Conservation (phyloP, 2,797 vertebrate species). For the Sebastes jordani region DNA sequence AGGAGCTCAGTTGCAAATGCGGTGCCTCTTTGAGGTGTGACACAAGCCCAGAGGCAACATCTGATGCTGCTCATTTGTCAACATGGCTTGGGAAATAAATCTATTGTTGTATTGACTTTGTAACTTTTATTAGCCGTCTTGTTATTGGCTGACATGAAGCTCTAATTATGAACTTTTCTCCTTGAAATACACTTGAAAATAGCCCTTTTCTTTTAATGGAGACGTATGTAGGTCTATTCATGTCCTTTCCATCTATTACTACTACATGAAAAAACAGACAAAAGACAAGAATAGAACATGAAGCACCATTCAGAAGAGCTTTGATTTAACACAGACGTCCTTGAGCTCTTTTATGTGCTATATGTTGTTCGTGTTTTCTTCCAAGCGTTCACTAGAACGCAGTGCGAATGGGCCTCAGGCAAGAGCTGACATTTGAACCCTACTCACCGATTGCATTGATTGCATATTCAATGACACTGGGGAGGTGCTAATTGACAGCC, state of each 20-base stretch:
- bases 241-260: background rate
- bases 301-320: background rate
- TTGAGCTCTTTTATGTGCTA: background rate
- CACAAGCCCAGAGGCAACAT: conserved; percentile 25
- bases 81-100: background rate
- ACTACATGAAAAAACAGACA: background rate
- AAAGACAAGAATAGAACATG: background rate
- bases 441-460: conserved; percentile 52
- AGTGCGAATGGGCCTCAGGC: conserved; percentile 42
- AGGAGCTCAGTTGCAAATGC: conserved; percentile 13
- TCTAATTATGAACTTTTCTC: background rate
- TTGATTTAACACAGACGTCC: conserved; percentile 5
- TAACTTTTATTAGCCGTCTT: background rate
- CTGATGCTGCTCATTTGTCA: conserved; percentile 22
- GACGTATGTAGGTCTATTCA: background rate
- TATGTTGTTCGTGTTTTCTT: conserved; percentile 4
- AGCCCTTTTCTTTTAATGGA: background rate
- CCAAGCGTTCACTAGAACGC: background rate
- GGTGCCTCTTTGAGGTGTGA: conserved; percentile 15
- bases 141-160: background rate
- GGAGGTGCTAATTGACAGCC: conserved; percentile 62
- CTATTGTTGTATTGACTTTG: background rate
- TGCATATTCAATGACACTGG: conserved; percentile 52
- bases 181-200: background rate
- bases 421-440: conserved; percentile 54